Conservation (phyloP, 2,113 vertebrate genomes). For the Siniperca chuatsi region DNA sequence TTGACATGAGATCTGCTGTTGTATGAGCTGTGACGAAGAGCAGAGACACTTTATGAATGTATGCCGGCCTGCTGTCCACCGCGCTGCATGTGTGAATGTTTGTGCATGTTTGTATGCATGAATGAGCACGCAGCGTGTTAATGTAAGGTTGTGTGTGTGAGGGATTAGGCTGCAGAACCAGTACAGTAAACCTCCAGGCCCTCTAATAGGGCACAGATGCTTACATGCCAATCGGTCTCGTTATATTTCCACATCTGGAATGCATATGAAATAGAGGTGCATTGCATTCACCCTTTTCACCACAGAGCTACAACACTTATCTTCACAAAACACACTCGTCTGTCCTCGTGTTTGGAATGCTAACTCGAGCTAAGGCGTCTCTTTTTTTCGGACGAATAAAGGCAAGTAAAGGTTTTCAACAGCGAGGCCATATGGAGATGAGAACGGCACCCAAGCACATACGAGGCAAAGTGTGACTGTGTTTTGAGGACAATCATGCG, state of each 20-base stretch:
- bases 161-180: conserved; percentile 41
- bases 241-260: conserved; percentile 63
- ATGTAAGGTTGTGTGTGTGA: conserved; percentile 20
- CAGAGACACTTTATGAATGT: neutral
- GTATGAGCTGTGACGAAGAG: neutral
- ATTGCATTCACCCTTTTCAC: conserved; percentile 21
- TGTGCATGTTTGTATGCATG: conserved; percentile 19
- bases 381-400: neutral
- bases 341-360: conserved; percentile 27
- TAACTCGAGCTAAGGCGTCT: neutral
- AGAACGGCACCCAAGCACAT: neutral
- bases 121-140: conserved; percentile 25
- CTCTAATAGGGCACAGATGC: conserved; percentile 48
- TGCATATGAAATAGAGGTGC: conserved; percentile 38
- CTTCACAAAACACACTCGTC: conserved; percentile 50
- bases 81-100: conserved; percentile 7
- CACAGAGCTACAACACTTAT: conserved; percentile 47
- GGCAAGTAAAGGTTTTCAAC: conserved; percentile 18
- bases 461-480: conserved; percentile 6
- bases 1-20: neutral
- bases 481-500: conserved; percentile 28
- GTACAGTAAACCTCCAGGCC: conserved; percentile 21
- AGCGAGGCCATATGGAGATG: conserved; percentile 19
- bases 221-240: conserved; percentile 10
- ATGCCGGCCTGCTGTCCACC: neutral